Evolutionary conservation across 2,797 vertebrate species (phyloP), one percentile per base, ranked within the genome.

Genomic region (Pelochelys cantorii): DNA sequence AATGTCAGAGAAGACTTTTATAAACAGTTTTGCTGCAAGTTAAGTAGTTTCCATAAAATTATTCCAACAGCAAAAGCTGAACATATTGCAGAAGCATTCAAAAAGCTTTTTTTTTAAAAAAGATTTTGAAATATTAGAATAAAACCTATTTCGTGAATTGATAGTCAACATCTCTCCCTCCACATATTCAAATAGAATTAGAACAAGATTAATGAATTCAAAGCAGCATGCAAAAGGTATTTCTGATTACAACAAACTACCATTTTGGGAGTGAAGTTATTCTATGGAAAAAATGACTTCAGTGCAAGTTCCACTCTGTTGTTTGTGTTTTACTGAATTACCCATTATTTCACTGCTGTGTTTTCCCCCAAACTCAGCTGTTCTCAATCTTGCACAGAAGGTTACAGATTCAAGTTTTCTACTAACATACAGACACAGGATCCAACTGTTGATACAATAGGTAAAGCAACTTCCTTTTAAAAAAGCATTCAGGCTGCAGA

Each of bases 31-130:
- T 34, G 65, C n/a, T 68, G n/a, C 37, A 84, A 62, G 27, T 91
- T 84, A 85, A 52, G 75, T 55, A 81, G 20, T 77, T 95, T 77
- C 84, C 56, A 77, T 68, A 94, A 5, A 85, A 85, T 79, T 85
- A 91, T 75, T 93, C 62, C 86, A 94, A 60, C 20, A 59, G 80
- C 79, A 93, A 85, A 90, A 92, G 74, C 93, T 71, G 94, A 94
- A 87, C 77, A 89, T 62, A 93, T 75, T 75, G 86, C 83, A 93
- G 31, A 90, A 8, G 78, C 48, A 77, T 60, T 90, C 1, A 0
- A 52, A 85, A 52, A 13, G 15, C 34, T 88, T 57, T 48, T 42
- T 79, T 86, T 29, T 48, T 29, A 81, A 57, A 10, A 89, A 48
- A 60, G 0, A 0, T 42, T 9, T 81, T 82, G 1, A 87, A 87